phyloP scores from a whole-genome alignment of 2,888 invertebrate species.

The Diadegma fenestrale region DNA sequence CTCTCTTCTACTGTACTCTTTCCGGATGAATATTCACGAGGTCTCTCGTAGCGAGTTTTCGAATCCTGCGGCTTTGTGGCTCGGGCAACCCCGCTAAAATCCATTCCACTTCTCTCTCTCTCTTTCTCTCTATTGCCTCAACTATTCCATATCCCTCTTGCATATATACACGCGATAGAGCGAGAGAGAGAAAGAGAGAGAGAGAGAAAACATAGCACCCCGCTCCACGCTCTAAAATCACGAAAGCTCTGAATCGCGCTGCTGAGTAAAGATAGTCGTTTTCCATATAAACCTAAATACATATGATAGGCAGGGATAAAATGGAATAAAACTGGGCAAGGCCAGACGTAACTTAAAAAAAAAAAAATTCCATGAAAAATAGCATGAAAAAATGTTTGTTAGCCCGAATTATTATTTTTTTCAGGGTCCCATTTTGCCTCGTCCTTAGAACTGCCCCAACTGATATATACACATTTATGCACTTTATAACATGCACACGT shows the following conservation, averaged over 20 bases:
- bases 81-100: constrained; percentile 61
- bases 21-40: constrained; percentile 68
- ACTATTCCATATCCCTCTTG: constrained; percentile 52
- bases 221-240: constrained; percentile 44
- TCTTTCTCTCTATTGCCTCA: constrained; percentile 7
- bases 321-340: background rate
- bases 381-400: background rate
- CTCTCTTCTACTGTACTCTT: constrained; percentile 58
- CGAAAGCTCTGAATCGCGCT: constrained; percentile 41
- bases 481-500: background rate
- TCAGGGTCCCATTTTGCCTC: background rate
- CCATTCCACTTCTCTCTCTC: constrained; percentile 42
- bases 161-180: constrained; percentile 28
- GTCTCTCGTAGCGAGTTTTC: constrained; percentile 66
- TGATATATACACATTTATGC: background rate
- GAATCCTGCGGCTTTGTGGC: constrained; percentile 68
- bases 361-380: background rate
- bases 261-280: constrained; percentile 43
- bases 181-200: background rate
- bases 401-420: background rate
- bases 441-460: background rate
- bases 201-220: constrained; percentile 55
- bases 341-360: background rate
- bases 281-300: constrained; percentile 7
- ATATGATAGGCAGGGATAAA: background rate